Evolutionary conservation across 2,797 vertebrate genomes (phyloP).

Genomic region (Sebastes taczanowskii): DNA sequence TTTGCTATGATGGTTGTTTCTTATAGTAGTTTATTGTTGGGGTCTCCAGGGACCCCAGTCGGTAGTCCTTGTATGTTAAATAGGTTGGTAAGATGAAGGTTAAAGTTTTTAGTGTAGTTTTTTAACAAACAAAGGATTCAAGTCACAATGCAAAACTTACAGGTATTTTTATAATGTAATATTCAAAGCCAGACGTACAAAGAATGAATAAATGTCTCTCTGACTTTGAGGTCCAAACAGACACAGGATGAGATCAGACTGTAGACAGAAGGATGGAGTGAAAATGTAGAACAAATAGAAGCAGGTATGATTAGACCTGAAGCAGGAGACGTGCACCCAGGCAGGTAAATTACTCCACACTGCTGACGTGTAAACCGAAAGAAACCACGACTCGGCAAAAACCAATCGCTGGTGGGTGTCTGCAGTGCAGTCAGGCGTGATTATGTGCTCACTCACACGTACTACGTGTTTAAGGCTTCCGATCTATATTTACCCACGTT

Average conservation of each 20-base stretch:
- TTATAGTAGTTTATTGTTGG: too few relatives aligned
- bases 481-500: slow-evolving; percentile 76
- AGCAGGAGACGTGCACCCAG: slow-evolving; percentile 60
- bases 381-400: slow-evolving; percentile 53
- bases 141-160: background rate
- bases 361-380: slow-evolving; percentile 32
- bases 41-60: too few relatives aligned
- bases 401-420: slow-evolving; percentile 53
- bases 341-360: slow-evolving; percentile 61
- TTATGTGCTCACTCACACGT: slow-evolving; percentile 76
- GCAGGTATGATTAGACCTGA: slow-evolving; percentile 28
- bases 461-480: slow-evolving; percentile 60
- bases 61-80: too few relatives aligned
- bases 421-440: slow-evolving; percentile 12
- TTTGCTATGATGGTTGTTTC: too few relatives aligned
- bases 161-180: background rate
- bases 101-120: background rate
- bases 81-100: too few relatives aligned
- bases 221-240: background rate
- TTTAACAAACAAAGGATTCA: background rate
- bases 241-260: background rate
- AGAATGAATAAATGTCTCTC: background rate
- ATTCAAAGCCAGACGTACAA: background rate
- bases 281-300: slow-evolving; percentile 15
- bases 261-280: background rate